Conservation (phyloP, 2,888 invertebrate genomes). For the Ophioninae sp. region DNA sequence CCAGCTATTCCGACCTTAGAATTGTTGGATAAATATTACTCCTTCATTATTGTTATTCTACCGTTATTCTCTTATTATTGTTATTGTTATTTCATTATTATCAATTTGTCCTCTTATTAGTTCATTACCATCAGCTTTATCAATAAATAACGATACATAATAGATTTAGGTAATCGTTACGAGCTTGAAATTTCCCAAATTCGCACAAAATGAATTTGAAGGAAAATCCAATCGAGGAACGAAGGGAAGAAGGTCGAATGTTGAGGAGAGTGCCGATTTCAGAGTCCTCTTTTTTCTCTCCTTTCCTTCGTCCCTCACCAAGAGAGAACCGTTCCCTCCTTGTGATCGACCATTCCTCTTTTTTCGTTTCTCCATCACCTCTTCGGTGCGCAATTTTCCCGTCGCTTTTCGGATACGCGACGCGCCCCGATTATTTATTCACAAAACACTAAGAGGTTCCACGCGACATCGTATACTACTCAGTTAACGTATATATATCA, state of each 20-base stretch:
- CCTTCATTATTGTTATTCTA: too few species aligned
- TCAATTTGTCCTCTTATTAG: not conserved
- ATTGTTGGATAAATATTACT: too few species aligned
- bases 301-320: not conserved
- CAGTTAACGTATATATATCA: constrained; percentile 27
- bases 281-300: not conserved
- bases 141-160: not conserved
- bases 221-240: not conserved
- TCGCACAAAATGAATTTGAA: not conserved
- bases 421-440: constrained; percentile 55
- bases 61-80: not conserved
- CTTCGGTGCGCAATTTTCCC: constrained; percentile 27
- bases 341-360: constrained; percentile 1
- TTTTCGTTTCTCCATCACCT: constrained; percentile 32
- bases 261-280: constrained; percentile 17
- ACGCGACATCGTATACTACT: constrained; percentile 59
- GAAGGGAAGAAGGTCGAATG: not conserved
- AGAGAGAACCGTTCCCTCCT: constrained; percentile 8
- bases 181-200: not conserved
- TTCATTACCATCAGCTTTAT: not conserved
- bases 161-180: not conserved
- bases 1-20: too few species aligned
- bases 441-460: constrained; percentile 56
- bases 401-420: constrained; percentile 51
- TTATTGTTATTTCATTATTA: not conserved